Conservation (phyloP, 2,113 vertebrate genomes). For the Cavia porcellus region DNA sequence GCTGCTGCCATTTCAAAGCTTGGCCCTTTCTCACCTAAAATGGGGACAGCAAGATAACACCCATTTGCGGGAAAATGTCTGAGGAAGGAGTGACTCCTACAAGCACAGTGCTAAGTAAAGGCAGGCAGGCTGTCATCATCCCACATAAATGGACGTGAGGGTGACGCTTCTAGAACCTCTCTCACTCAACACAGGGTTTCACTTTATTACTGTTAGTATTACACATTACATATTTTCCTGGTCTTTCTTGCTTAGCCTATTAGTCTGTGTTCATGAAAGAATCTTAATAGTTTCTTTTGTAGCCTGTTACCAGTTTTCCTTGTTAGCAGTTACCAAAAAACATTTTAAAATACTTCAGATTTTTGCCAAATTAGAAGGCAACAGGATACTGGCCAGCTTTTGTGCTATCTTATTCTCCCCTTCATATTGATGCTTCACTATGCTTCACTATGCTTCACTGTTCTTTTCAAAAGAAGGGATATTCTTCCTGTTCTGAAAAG, state of each 20-base stretch:
- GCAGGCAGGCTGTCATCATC: rapidly evolving
- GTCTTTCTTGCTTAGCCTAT: not conserved
- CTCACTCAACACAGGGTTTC: not conserved
- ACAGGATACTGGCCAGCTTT: not conserved
- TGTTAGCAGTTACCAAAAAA: not conserved
- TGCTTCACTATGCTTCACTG: not conserved
- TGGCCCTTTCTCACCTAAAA: not conserved
- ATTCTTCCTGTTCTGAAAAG: constrained; percentile 15
- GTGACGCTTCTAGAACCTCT: not conserved
- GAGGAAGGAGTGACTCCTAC: not conserved
- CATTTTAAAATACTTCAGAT: not conserved
- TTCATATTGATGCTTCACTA: not conserved
- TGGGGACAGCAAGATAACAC: not conserved
- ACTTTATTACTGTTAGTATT: not conserved
- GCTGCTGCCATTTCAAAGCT: not conserved
- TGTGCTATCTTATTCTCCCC: not conserved
- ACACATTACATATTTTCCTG: not conserved
- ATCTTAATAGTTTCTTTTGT: not conserved
- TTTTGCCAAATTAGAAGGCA: not conserved
- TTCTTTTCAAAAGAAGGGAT: not conserved
- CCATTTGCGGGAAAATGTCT: not conserved
- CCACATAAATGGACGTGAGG: not conserved
- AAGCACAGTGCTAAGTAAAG: too few relatives aligned
- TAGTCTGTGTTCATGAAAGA: not conserved
- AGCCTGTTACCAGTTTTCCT: not conserved